Base-by-base conservation (phyloP, 1,140 invertebrate genomes). In the Daktulosphaira vitifoliae region DNA sequence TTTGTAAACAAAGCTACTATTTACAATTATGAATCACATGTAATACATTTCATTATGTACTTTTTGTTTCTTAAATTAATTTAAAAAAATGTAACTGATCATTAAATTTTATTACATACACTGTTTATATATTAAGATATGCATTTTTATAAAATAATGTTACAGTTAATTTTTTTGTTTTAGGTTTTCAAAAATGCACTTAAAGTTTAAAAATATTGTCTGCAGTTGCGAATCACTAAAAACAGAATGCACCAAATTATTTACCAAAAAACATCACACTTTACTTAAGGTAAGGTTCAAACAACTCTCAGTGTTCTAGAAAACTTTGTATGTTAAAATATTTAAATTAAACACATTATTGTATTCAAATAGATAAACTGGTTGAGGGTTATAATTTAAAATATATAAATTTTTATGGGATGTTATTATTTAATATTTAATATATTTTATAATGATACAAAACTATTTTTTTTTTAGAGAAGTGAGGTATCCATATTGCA, bases 401-500 rank as follows among this genome's bases (percentile, higher is more conserved):
- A 3, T 3, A n/a, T 44, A 44, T 44, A n/a, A 16, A 16, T 44
- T 11, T 7, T 16, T 16, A 44, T 15, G 5, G 33, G 33, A 6
- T 13, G 13, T 7, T 13, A 37, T 37, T 37, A 3, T 44, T 7
- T 44, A 3, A 44, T 44, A 66, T 29, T 25, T 52, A 70, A 46
- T 46, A 26, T 62, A 46, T 18, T 29, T 48, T 46, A 9, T 46
- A 16, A 48, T 48, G 20, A 7, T n/a, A 11, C 15, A 11, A 4
- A 5, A 44, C 4, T 44, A 15, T 7, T 44, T 44, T 44, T 11
- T 44, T 44, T 62, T 33, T 48, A 62, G 54, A 46, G 46, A 62
- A 78, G 79, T 71, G 81, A 86, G 75, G 81, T 84, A 64, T 81
- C 82, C 71, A 78, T 78, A 67, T 81, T 77, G 64, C 80, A 80